Evolutionary conservation across 2,888 invertebrate species (phyloP), one percentile per base, ranked within the genome.

Genomic region (Drosophila yooni): DNA sequence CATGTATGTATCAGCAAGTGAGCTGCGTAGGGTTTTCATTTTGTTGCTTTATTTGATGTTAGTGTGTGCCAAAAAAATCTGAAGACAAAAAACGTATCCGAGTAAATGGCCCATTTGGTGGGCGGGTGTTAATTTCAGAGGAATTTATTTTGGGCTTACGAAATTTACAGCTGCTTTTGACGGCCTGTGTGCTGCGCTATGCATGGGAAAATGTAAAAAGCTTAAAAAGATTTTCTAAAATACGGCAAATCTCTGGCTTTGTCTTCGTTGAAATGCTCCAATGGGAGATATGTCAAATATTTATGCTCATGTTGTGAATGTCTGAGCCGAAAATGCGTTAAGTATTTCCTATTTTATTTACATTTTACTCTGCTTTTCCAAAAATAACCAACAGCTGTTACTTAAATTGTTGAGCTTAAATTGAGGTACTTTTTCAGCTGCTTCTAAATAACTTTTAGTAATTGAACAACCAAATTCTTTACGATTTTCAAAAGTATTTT

Each of bases 11-110:
- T 3, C 33, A 33, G 33, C 46, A 48, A 56, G 50, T n/a, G 53
- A 51, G 70, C 64, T 73, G 81, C 69, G 76, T 86, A 76, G 65
- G 79, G 63, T 79, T 88, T 88, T 70, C 84, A 83, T 88, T 88
- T 83, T 83, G 60, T 56, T 38, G 38, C 48, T 61, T 65, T 64
- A 54, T 38, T 72, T 69, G 50, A 13, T 29, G 50, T 43, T 50
- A 27, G 31, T 25, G 70, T 65, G 29, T 27, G 56, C 65, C 53
- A 66, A 43, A 43, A 51, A 50, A 29, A 40, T 36, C 33, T 21
- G 40, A 53, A 61, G 40, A 65, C 58, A 48, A 40, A 56, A 43
- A 43, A 2, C 21, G 8, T 43, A 62, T 18, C 11, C 31, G 43
- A 58, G 46, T 56, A 80, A 68, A 79, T 67, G 66, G 71, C 54